A percentile compares a stretch with the other conserved stretches of the same genome.
Conservation (phyloP, 1,140 invertebrate species). For the Mactra quadrangularis region DNA sequence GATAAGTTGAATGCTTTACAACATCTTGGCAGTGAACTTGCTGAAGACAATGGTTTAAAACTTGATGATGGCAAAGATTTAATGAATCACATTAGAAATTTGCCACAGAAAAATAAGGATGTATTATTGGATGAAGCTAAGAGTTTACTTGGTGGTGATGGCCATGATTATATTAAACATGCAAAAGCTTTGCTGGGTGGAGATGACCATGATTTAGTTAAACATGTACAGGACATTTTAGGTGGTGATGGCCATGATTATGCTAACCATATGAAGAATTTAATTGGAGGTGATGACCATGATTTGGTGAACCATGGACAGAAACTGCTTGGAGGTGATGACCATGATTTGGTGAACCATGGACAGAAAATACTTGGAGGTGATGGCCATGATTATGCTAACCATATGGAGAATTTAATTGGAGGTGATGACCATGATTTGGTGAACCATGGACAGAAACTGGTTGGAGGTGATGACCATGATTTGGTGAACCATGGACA, state of each 20-base stretch:
- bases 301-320: slow-evolving; percentile 28
- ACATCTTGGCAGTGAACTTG: too few relatives aligned
- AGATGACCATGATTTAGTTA: slow-evolving; percentile 19
- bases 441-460: slow-evolving; percentile 17
- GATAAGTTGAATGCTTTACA: too few relatives aligned
- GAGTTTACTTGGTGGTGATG: slow-evolving; percentile 31
- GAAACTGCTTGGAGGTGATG: slow-evolving; percentile 53
- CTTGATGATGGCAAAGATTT: too few relatives aligned
- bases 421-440: slow-evolving; percentile 62
- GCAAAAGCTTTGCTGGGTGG: slow-evolving; percentile 13
- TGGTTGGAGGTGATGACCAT: slow-evolving; percentile 51
- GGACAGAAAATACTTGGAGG: slow-evolving; percentile 58
- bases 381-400: slow-evolving; percentile 50
- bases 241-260: slow-evolving; percentile 44
- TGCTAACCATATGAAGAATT: slow-evolving; percentile 18
- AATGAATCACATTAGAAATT: too few relatives aligned
- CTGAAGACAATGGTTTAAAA: too few relatives aligned
- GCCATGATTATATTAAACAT: slow-evolving; percentile 38
- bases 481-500: slow-evolving; percentile 12
- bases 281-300: slow-evolving; percentile 45
- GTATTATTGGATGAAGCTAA: slow-evolving; percentile 13
- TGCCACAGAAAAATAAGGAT: too few relatives aligned
- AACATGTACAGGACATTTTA: slow-evolving; percentile 44
- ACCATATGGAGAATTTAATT: slow-evolving; percentile 34
- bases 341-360: slow-evolving; percentile 57